phyloP scores from a whole-genome alignment of 2,888 invertebrate genomes.

The Mythimna lalbum region DNA sequence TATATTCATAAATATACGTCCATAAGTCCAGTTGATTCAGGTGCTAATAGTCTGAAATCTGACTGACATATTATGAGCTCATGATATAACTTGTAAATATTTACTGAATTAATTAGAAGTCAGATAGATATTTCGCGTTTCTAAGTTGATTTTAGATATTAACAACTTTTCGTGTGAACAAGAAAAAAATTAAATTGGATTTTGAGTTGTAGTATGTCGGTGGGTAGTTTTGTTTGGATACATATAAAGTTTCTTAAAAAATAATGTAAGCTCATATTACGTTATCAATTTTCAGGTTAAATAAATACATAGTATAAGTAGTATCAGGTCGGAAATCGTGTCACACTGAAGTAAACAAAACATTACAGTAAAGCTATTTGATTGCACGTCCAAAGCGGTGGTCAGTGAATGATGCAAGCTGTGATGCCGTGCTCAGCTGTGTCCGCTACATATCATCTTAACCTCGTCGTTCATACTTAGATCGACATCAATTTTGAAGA shows the following conservation, averaged over 20 bases:
- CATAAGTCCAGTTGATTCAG: conserved; percentile 59
- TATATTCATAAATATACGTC: conserved; percentile 56
- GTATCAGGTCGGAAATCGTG: conserved; percentile 51
- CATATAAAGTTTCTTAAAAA: neutral
- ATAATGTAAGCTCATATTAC: conserved; percentile 42
- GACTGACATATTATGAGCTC: conserved; percentile 43
- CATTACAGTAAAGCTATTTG: conserved; percentile 65
- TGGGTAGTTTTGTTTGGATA: neutral
- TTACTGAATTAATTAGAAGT: neutral
- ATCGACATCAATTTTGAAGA: conserved; percentile 24
- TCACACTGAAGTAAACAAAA: conserved; percentile 64
- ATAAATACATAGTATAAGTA: conserved; percentile 47
- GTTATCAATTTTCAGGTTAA: conserved; percentile 35
- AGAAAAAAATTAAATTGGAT: no score
- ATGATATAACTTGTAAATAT: neutral
- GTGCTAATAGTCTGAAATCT: conserved; percentile 51
- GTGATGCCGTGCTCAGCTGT: conserved; percentile 74
- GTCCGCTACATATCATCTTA: conserved; percentile 60
- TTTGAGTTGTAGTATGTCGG: neutral
- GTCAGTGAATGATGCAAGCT: conserved; percentile 78
- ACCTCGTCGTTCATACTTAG: conserved; percentile 18
- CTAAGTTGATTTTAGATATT: neutral
- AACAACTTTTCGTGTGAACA: neutral
- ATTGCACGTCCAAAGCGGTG: conserved; percentile 77
- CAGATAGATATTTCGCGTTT: neutral